These are phyloP conservation scores for Centropyge bicolor DNA, from an alignment of 2,797 vertebrate genomes.

Conservation along the genomic window DNA sequence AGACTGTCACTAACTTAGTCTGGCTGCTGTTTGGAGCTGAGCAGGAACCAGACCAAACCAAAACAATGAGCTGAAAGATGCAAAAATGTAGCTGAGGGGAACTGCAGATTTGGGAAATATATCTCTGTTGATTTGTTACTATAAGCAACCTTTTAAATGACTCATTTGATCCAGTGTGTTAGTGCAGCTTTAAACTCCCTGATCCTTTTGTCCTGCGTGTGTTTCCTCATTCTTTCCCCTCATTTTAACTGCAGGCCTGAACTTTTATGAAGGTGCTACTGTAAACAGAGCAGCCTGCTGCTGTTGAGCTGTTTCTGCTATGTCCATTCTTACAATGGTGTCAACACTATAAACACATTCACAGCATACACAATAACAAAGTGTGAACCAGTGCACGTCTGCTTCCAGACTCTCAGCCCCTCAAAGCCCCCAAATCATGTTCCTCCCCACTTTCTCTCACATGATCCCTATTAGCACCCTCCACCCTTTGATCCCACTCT, in stretches of 20 bases:
- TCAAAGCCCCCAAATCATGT: constrained; percentile 39
- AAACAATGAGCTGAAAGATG: constrained; percentile 10
- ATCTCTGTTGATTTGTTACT: too few relatives aligned
- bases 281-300: constrained; percentile 13
- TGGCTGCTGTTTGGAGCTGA: neutral
- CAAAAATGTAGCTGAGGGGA: neutral
- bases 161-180: neutral
- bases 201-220: neutral
- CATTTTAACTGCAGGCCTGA: neutral
- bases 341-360: constrained; percentile 19
- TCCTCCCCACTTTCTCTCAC: constrained; percentile 59
- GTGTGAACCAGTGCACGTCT: constrained; percentile 31
- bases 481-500: constrained; percentile 62
- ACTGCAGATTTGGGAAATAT: too few relatives aligned
- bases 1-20: neutral
- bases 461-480: constrained; percentile 68
- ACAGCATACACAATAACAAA: constrained; percentile 18
- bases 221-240: neutral
- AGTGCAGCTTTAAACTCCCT: neutral
- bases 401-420: constrained; percentile 30
- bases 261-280: neutral
- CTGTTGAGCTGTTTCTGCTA: neutral
- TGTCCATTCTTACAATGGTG: neutral
- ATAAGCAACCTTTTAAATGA: too few relatives aligned
- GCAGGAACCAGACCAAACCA: neutral